Percentiles rank a stretch among this genome's conserved stretches.
Evolutionary conservation across 2,113 vertebrate genomes (phyloP).

Genomic region (Caloenas nicobarica): DNA sequence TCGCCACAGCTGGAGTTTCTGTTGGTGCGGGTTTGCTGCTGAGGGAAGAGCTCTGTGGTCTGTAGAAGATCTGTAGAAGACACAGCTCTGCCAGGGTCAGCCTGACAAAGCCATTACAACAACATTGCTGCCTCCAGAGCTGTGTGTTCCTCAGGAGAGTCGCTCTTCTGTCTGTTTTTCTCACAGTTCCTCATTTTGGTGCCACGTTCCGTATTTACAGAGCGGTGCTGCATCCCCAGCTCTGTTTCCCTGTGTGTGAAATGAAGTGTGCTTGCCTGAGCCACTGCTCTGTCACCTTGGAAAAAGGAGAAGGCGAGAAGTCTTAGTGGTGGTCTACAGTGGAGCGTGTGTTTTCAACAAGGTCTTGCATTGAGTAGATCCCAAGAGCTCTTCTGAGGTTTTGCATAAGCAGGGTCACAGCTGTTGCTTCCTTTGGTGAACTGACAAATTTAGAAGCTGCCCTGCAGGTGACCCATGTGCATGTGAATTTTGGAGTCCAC

Average conservation of each 20-base stretch:
- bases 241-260: accelerated
- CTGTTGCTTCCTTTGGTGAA: background rate
- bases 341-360: background rate
- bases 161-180: accelerated
- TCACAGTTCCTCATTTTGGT: background rate
- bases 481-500: background rate
- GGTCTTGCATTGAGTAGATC: background rate
- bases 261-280: background rate
- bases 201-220: background rate
- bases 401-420: background rate
- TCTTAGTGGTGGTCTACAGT: background rate
- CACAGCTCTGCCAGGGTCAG: background rate
- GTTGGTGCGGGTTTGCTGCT: background rate
- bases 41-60: background rate
- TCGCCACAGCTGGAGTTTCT: background rate
- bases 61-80: background rate
- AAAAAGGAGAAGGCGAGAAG: background rate
- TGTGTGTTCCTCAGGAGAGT: background rate
- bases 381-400: background rate
- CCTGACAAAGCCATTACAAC: background rate
- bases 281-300: background rate
- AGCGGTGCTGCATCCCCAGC: background rate
- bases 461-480: conserved; percentile 3
- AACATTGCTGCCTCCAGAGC: background rate
- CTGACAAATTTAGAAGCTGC: background rate